Evolutionary conservation across 2,797 vertebrate genomes (phyloP), one percentile per base, ranked within the genome.

Genomic region (Masticophis lateralis): DNA sequence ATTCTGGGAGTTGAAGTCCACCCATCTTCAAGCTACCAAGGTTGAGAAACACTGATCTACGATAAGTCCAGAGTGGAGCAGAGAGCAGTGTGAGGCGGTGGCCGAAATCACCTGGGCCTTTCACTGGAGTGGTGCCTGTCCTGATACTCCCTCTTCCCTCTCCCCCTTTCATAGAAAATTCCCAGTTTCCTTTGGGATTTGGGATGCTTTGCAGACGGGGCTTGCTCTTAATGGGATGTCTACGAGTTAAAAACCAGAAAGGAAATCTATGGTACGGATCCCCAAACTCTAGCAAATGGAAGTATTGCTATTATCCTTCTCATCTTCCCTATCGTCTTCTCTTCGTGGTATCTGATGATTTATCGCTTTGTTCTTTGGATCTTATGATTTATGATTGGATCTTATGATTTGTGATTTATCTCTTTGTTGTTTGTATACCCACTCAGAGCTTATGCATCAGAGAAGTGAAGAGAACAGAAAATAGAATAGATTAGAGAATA

Each of bases 141-240:
- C 1, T 22, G 4, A 47, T 12, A 3, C 28, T 9, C 88, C 43
- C 59, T 53, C n/a, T 14, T 69, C 66, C n/a, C n/a, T 7, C n/a
- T 3, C 16, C 7, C n/a, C 57, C 37, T 66, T 22, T 8, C 9
- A 13, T 13, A 18, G 27, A 61, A 28, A 59, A 93, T 22, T 4
- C 12, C 0, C 0, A 2, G 2, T 22, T 91, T 51, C 59, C 51
- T 8, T 25, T 16, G 13, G 51, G 0, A 6, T 0, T 6, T 7
- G 28, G 18, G 56, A 25, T 37, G 69, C 69, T 74, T 18, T 3
- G 69, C 32, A 37, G 69, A 37, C 6, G 16, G 32, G 32, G 6
- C 16, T 74, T 9, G 7, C 9, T 74, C 69, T 28, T 18, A 55
- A 12, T n/a, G 37, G 4, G 57, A 27, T 1, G 18, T 18, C 32